Evolutionary conservation across 2,888 invertebrate species (phyloP).

Genomic region (Apodemia duryi): DNA sequence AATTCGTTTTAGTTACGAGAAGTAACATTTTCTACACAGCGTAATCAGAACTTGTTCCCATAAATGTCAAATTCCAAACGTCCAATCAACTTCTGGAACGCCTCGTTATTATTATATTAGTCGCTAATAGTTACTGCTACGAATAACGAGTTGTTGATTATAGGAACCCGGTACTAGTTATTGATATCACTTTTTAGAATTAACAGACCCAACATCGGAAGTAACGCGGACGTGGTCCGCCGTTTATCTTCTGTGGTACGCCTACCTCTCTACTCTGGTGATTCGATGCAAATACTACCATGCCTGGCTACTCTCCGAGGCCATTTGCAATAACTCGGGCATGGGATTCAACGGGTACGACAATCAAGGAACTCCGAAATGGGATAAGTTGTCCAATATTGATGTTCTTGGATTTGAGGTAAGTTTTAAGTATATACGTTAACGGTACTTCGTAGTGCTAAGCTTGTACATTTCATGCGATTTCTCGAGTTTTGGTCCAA

Average conservation of each 20-base stretch:
- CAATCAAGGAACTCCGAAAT: conserved; percentile 85
- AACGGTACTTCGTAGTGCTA: too few relatives aligned
- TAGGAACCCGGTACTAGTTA: too few relatives aligned
- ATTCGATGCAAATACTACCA: conserved; percentile 96
- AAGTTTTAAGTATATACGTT: conserved; percentile 29
- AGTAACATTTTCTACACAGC: too few relatives aligned
- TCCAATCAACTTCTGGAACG: too few relatives aligned
- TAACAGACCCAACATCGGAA: conserved; percentile 65
- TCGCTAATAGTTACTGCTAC: too few relatives aligned
- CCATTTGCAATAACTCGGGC: conserved; percentile 96
- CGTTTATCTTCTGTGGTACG: conserved; percentile 77
- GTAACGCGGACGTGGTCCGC: conserved; percentile 72
- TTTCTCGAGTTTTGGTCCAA: conserved; percentile 31
- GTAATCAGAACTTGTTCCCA: too few relatives aligned
- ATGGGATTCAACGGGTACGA: conserved; percentile 93
- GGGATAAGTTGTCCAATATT: conserved; percentile 97
- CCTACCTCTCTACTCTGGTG: conserved; percentile 89
- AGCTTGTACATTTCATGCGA: too few relatives aligned
- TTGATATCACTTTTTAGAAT: conserved; percentile 40
- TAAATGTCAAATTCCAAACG: too few relatives aligned
- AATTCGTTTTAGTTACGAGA: too few relatives aligned
- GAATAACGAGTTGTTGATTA: too few relatives aligned
- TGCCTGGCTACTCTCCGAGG: conserved; percentile 97
- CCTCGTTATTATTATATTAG: too few relatives aligned
- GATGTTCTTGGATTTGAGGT: conserved; percentile 94